Evolutionary conservation across 2,797 vertebrate species (phyloP).

Genomic region (Epinephelus malabaricus): DNA sequence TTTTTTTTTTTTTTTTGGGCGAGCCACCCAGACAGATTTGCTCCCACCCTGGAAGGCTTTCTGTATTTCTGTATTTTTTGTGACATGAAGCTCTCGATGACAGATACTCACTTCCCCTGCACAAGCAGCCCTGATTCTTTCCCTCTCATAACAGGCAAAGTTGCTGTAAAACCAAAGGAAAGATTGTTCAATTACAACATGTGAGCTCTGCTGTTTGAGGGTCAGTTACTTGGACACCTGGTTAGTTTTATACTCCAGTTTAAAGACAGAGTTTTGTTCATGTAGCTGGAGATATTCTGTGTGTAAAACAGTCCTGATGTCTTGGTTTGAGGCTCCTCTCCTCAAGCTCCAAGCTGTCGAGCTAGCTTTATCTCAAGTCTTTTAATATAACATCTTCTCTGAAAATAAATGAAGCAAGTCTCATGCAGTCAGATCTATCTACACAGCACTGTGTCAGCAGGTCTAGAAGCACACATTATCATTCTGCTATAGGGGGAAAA

Average conservation of each 20-base stretch:
- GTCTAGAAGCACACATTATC: too few relatives aligned
- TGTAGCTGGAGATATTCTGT: neutral
- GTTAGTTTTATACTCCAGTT: neutral
- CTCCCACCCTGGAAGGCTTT: neutral
- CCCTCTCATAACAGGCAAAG: neutral
- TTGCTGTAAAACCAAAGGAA: neutral
- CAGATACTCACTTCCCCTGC: neutral
- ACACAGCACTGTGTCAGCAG: too few relatives aligned
- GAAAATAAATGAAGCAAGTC: neutral
- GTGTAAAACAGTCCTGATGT: neutral
- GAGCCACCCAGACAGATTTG: conserved; percentile 9
- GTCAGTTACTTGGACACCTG: neutral
- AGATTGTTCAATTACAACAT: neutral
- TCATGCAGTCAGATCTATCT: too few relatives aligned
- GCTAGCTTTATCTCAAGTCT: too few relatives aligned
- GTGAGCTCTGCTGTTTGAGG: neutral
- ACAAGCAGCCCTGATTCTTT: neutral
- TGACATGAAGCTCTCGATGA: neutral
- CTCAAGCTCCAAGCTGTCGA: neutral
- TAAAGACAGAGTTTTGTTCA: neutral
- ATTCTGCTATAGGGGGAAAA: too few relatives aligned
- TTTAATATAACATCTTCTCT: neutral
- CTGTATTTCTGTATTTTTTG: neutral
- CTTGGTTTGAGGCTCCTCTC: neutral
- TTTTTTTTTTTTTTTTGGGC: neutral